Evolutionary conservation across 2,888 invertebrate species (phyloP), one percentile per base, ranked within the genome.

Genomic region (Mythimna albipuncta): DNA sequence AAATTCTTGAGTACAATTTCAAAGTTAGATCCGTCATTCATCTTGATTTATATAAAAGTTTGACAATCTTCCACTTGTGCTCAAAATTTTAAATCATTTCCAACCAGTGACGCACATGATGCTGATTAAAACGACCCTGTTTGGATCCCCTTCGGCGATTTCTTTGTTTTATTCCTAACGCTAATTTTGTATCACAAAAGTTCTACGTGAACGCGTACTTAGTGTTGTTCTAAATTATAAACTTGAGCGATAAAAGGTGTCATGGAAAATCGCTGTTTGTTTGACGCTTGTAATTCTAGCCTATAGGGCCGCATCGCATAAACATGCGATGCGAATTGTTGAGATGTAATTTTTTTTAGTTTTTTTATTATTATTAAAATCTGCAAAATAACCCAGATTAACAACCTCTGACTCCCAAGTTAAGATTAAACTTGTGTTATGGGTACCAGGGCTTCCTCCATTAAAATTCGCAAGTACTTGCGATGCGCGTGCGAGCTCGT

Each of bases 111-210:
- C 82, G 79, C 89, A 89, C 85, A 88, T 89, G 89, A 85, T 81
- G 79, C 82, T 78, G 85, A 89, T 82, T 83, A 85, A 81, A 79
- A 82, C 73, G 80, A 72, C 67, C 84, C 83, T 85, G 84, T 79
- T 78, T 69, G 81, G 70, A 81, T 78, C 79, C 86, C 87, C 80
- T 84, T 85, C 85, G 87, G 86, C 84, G 86, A 88, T 88, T 90
- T 89, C 89, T 89, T 91, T 89, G 90, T 93, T 90, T 92, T 89
- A 90, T 91, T 88, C 82, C 88, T 85, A 90, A 90, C 91, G 90
- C 92, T 93, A 93, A 93, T 93, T 86, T 86, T 86, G 92, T 93
- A 91, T 92, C 89, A 87, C 87, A 86, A 88, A 91, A 91, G 86
- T 91, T 91, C 87, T 88, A 88, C 89, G 88, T 89, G 90, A 89